Conservation (phyloP, 2,888 invertebrate genomes). For the Autographa gamma region DNA sequence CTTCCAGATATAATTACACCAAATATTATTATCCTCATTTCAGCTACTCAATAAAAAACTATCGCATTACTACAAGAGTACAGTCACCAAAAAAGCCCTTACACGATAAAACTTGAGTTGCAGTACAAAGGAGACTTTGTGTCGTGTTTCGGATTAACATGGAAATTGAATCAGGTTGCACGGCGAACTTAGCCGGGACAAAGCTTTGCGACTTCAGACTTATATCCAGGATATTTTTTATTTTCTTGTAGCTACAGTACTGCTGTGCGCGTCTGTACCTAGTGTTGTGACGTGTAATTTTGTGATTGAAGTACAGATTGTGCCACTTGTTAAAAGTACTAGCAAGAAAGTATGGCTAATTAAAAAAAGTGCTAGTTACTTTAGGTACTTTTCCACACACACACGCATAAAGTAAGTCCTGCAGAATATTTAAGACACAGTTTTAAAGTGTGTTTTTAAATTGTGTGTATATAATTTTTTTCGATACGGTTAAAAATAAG, state of each 20-base stretch:
- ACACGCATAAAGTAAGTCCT: too few relatives aligned
- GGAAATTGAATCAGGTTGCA: conserved; percentile 81
- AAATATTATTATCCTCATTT: too few relatives aligned
- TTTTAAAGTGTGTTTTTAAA: too few relatives aligned
- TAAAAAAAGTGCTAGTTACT: background rate
- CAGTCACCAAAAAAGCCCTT: conserved; percentile 60
- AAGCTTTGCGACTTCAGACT: conserved; percentile 66
- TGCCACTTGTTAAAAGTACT: background rate
- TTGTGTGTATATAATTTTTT: too few relatives aligned
- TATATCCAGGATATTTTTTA: conserved; percentile 46
- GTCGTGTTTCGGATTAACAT: conserved; percentile 78
- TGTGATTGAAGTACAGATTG: conserved; percentile 8
- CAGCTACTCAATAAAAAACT: background rate
- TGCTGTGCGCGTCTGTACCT: conserved; percentile 25
- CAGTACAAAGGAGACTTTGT: conserved; percentile 73
- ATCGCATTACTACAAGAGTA: conserved; percentile 47
- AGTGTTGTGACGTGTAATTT: conserved; percentile 26
- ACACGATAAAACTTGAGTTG: conserved; percentile 65
- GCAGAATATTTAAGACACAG: too few relatives aligned
- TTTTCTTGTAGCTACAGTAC: conserved; percentile 42
- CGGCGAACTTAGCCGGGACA: conserved; percentile 67
- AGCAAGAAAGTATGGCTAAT: background rate
- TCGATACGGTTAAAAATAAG: too few relatives aligned
- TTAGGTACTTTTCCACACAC: too few relatives aligned
- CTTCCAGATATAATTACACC: background rate